A percentile compares a stretch with the other conserved stretches of the same genome.
Conservation (phyloP, 2,797 vertebrate species). For the Microchirus variegatus region DNA sequence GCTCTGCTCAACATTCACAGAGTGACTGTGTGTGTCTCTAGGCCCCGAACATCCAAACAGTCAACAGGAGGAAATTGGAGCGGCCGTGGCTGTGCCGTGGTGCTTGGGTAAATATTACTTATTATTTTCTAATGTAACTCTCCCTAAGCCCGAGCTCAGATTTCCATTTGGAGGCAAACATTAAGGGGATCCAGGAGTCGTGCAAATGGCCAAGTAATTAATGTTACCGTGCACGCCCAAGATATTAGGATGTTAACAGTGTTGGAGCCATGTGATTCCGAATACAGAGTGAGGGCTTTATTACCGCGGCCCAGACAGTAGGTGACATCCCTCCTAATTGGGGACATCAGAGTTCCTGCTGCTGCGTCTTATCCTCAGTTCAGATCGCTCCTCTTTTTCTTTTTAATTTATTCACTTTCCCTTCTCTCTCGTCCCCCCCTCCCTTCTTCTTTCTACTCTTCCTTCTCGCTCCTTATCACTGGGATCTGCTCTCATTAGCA, state of each 20-base stretch:
- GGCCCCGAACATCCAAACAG: slow-evolving; percentile 85
- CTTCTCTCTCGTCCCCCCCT: slow-evolving; percentile 47
- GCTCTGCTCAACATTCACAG: slow-evolving; percentile 87
- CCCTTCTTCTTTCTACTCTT: slow-evolving; percentile 70
- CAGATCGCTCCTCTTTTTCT: slow-evolving; percentile 82
- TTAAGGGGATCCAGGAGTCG: slow-evolving; percentile 95
- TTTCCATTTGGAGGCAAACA: slow-evolving; percentile 96
- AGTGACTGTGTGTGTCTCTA: slow-evolving; percentile 83
- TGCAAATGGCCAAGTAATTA: slow-evolving; percentile 99
- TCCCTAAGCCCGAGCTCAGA: slow-evolving; percentile 89
- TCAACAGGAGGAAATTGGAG: slow-evolving; percentile 86
- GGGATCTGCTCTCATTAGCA: slow-evolving; percentile 99
- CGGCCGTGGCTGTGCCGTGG: slow-evolving; percentile 83
- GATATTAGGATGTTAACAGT: slow-evolving; percentile 99
- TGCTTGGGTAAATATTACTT: slow-evolving; percentile 95
- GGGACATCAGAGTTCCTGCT: slow-evolving; percentile 99
- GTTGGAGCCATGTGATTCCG: slow-evolving; percentile 97
- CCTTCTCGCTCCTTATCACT: slow-evolving; percentile 86
- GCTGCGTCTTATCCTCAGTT: slow-evolving; percentile 95
- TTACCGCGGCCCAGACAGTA: slow-evolving; percentile 93
- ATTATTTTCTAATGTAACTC: slow-evolving; percentile 91
- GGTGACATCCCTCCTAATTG: slow-evolving; percentile 99
- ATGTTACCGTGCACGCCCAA: slow-evolving; percentile 96
- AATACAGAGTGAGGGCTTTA: slow-evolving; percentile 99
- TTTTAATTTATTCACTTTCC: slow-evolving; percentile 95